Evolutionary conservation across 2,888 invertebrate genomes (phyloP), one percentile per base, ranked within the genome.

Genomic region (Diaphora mendica): DNA sequence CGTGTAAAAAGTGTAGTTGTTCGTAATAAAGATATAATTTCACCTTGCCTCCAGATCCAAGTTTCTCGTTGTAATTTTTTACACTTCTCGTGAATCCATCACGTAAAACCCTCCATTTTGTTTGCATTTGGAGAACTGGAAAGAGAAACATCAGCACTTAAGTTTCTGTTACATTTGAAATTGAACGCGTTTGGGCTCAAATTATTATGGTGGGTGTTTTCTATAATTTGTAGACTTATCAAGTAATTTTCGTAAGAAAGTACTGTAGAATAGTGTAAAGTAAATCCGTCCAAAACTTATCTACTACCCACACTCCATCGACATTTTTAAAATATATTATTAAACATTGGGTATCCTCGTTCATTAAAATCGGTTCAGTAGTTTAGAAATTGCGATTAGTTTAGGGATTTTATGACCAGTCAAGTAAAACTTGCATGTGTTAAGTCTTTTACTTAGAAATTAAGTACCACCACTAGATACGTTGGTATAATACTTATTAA

Each of bases 51-150:
- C 55, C 59, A 42, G 39, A 26, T 26, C 23, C 64, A 17, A 35
- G 35, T 70, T 73, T 70, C 70, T 62, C 68, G 7, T 55, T 73
- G 11, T 73, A 65, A 33, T 73, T 68, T 73, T 69, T 73, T n/a
- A 73, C 11, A 39, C 65, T 44, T 73, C 73, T 73, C 4, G 73
- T 73, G 33, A 73, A 73, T 35, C 73, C 73, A 66, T 73, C 73
- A 8, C 73, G 73, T 35, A 73, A 62, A 5, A 70, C 70, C 23
- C 69, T 73, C 73, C 73, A 73, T n/a, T 73, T 73, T 33, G 44
- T 55, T 70, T 70, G 73, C 26, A 42, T 66, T 11, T 73, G 70
- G 9, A 44, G 17, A 48, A 65, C 73, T 73, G 70, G n/a, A 73
- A 73, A 51, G 4, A 64, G 39, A 68, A 51, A 51, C 2, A 15